phyloP scores from a whole-genome alignment of 2,888 invertebrate genomes.

The Dexiosoma caninum region DNA sequence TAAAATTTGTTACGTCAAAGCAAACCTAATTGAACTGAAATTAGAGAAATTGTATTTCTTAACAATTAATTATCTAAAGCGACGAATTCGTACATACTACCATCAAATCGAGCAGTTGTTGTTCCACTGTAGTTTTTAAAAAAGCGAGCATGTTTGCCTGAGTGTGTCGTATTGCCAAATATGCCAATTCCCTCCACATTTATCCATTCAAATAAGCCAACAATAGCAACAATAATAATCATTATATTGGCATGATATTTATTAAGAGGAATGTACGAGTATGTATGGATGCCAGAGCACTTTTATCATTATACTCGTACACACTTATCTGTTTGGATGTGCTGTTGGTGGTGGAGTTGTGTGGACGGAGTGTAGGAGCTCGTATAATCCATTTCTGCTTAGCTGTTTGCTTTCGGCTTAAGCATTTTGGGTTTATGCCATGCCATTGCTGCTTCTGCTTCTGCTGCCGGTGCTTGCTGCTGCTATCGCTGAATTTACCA shows the following conservation, averaged over 20 bases:
- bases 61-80: no score
- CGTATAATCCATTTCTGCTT: constrained; percentile 62
- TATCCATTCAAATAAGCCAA: constrained; percentile 53
- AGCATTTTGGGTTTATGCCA: constrained; percentile 58
- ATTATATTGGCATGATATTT: constrained; percentile 39
- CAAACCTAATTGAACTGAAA: no score
- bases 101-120: background rate
- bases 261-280: constrained; percentile 19
- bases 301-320: background rate
- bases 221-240: constrained; percentile 39
- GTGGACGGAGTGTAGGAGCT: constrained; percentile 62
- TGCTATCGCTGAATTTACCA: constrained; percentile 17
- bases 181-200: constrained; percentile 45
- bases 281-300: constrained; percentile 17
- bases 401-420: constrained; percentile 60
- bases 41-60: no score
- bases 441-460: constrained; percentile 38
- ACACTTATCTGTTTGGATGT: background rate
- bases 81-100: no score
- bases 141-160: background rate
- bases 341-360: constrained; percentile 35
- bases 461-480: constrained; percentile 45
- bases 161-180: constrained; percentile 26
- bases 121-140: background rate
- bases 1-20: no score